Evolutionary conservation across 1,140 invertebrate genomes (phyloP), one percentile per base, ranked within the genome.

Genomic region (Diachasmimorpha longicaudata): DNA sequence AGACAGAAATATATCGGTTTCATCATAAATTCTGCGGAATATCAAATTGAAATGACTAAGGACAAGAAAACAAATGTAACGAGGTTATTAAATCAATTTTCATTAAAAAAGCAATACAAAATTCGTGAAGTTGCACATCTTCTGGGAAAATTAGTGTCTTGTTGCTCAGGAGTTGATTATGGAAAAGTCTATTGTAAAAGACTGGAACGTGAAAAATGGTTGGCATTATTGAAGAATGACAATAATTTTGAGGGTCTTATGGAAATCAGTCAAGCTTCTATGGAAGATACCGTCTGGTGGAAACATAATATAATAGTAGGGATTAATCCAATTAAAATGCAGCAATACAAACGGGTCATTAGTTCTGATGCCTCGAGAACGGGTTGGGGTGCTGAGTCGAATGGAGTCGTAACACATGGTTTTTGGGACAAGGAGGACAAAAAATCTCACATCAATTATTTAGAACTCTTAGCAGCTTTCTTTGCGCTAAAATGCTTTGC

Each of bases 261-360:
- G 14, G 14, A 55, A 31, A n/a, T n/a, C n/a, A n/a, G n/a, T n/a
- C n/a, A n/a, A n/a, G n/a, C n/a, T n/a, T n/a, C n/a, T 16, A 23
- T 10, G 14, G 14, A 55, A 31, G 76, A 78, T 42, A 72, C 82
- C 14, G 9, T 58, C 3, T 82, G 81, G 81, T 81, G 78, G 79
- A 10, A 25, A 74, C 19, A 71, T 13, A 46, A 79, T 48, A 71
- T 79, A 25, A 58, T 44, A n/a, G 66, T 55, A 19, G 46, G 37
- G 25, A 67, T 10, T 9, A 79, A 77, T 23, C 71, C 71, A 16
- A 81, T 78, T 31, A 55, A 70, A 25, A 44, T 39, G 11, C 19
- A 67, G n/a, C 21, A 52, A 21, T 76, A 52, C 23, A 39, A 25
- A n/a, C 19, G 80, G 42, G 80, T 78, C 70, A 80, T 82, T 70